Percentiles rank a stretch among this genome's conserved stretches.
Evolutionary conservation across 2,113 vertebrate genomes (phyloP).

Genomic region (Microcebus lehilahytsara): DNA sequence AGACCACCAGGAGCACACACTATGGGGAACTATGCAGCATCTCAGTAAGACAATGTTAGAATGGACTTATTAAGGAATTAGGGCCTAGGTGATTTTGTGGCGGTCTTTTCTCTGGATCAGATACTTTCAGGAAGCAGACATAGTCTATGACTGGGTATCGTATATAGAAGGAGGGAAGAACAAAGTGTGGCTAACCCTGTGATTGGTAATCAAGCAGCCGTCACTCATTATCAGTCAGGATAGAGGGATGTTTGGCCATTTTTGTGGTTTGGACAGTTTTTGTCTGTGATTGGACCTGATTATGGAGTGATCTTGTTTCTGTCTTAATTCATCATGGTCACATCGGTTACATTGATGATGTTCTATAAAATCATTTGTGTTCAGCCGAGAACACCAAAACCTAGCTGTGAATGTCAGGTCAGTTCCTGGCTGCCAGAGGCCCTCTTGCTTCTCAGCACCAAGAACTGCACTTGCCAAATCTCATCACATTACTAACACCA

Average conservation of each 20-base stretch:
- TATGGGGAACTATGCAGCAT: neutral
- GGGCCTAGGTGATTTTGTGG: neutral
- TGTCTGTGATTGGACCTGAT: neutral
- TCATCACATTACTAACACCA: neutral
- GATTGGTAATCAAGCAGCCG: neutral
- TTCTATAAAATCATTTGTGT: neutral
- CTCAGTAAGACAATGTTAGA: neutral
- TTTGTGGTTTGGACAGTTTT: neutral
- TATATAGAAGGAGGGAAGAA: neutral
- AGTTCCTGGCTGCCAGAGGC: neutral
- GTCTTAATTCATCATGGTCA: neutral
- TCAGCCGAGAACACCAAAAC: neutral
- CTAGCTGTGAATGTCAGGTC: neutral
- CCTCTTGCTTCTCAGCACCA: neutral
- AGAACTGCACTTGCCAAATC: neutral
- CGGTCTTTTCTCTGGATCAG: neutral
- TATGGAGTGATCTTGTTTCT: neutral
- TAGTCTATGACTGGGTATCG: neutral
- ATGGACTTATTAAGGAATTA: neutral
- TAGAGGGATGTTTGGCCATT: neutral
- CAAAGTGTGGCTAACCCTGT: neutral
- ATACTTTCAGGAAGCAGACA: neutral
- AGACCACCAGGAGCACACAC: neutral
- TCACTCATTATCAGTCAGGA: neutral
- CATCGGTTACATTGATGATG: neutral